Evolutionary conservation across 2,888 invertebrate species (phyloP).

Genomic region (Apeira syringaria): DNA sequence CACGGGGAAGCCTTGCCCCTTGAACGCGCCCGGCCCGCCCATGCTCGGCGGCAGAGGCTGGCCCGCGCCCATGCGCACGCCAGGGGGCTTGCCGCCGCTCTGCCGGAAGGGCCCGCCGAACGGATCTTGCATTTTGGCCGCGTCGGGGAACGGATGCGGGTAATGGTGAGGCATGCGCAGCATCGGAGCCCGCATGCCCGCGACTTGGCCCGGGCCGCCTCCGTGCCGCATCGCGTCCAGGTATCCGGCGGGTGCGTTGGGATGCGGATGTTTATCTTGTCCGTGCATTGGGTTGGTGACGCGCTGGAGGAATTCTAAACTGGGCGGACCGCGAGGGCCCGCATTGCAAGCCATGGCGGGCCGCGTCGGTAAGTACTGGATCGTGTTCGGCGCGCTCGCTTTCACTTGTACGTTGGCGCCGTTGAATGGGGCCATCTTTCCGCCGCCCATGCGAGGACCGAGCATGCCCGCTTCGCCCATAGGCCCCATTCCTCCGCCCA

Average conservation of each 20-base stretch:
- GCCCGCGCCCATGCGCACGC: slow-evolving; percentile 45
- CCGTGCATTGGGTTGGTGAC: slow-evolving; percentile 93
- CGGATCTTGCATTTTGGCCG: slow-evolving; percentile 72
- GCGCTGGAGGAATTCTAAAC: slow-evolving; percentile 94
- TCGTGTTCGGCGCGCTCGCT: slow-evolving; percentile 98
- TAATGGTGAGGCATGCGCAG: slow-evolving; percentile 77
- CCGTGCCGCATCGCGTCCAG: slow-evolving; percentile 82
- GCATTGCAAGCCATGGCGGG: slow-evolving; percentile 91
- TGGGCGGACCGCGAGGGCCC: slow-evolving; percentile 91
- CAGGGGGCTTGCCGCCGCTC: slow-evolving; percentile 33
- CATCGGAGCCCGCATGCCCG: slow-evolving; percentile 68
- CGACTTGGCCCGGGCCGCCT: background rate
- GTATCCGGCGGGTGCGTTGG: slow-evolving; percentile 77
- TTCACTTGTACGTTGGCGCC: slow-evolving; percentile 94
- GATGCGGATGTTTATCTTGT: slow-evolving; percentile 83
- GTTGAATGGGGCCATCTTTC: slow-evolving; percentile 84
- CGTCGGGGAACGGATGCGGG: slow-evolving; percentile 72
- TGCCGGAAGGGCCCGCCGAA: slow-evolving; percentile 48
- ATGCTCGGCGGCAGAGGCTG: slow-evolving; percentile 91
- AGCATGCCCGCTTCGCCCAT: slow-evolving; percentile 85
- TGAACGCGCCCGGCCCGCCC: slow-evolving; percentile 89
- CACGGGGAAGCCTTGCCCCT: slow-evolving; percentile 91
- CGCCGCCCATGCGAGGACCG: slow-evolving; percentile 86
- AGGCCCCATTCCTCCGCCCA: slow-evolving; percentile 79
- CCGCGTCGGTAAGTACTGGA: slow-evolving; percentile 97